Base-by-base conservation (phyloP, 2,113 vertebrate species). In the Labeo catla region DNA sequence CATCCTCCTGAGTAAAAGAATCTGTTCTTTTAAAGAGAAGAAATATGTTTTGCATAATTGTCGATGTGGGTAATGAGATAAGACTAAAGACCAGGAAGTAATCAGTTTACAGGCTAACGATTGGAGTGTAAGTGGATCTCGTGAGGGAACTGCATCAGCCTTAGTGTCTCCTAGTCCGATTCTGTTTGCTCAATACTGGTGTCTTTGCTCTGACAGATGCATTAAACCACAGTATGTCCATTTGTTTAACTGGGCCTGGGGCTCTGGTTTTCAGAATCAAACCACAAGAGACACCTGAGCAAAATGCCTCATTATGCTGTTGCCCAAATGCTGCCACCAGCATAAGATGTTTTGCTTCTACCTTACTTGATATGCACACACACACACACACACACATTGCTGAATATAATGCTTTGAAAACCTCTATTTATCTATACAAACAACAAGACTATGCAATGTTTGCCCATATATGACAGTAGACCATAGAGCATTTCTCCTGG, bases 21-120 rank as follows among this genome's bases (percentile, higher is more conserved):
- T 45, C 39, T 34, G 65, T 81, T 81, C 12, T 68, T 68, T 50
- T 47, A 52, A 45, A 4, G 16, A 63, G 12, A 10, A 49, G 2
- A 65, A 68, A 70, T 82, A 54, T 84, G 19, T 54, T 57, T 73
- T 73, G 52, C 68, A 45, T 84, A 84, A 84, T 59, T 84, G 68
- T 84, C 12, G 36, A 84, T 84, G 82, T 57, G 50, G 68, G 66
- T 73, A 74, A 84, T 73, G 50, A 73, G 49, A 84, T 84, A 73
- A 74, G 50, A 57, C 45, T 84, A 43, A 72, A 84, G 34, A 72
- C 12, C 66, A 83, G 49, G 65, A 54, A 73, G 82, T 57, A 73
- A 72, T 83, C 81, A 57, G 49, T 73, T 84, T 61, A 61, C 19
- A 52, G 39, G 45, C 34, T 59, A 73, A 73, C 36, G 66, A 84